Evolutionary conservation across 2,113 vertebrate species (phyloP), one percentile per base, ranked within the genome.

Genomic region (Percina caprodes): DNA sequence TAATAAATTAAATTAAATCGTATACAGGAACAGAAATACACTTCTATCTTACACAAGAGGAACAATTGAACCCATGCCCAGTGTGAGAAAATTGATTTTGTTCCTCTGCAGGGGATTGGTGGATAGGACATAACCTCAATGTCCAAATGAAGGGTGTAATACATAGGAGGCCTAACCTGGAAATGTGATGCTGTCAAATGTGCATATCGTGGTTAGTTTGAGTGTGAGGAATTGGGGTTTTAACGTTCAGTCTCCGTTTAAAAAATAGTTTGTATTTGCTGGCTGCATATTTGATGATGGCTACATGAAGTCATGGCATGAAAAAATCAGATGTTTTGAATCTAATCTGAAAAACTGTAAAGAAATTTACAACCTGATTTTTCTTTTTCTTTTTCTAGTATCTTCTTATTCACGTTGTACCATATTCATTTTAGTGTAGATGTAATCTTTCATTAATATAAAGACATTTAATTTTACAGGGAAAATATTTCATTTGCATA

Each of bases 21-120:
- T 65, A 80, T 74, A 49, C 49, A 66, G 68, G 48, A 82, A 78
- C 55, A 54, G 39, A 42, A 42, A 56, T 78, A 80, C 51, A 60
- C 67, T 82, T 86, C 33, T 82, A 45, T 87, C 39, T 62, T 72
- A 56, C 65, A 68, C 35, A 16, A 63, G 76, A 80, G 76, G 75
- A 85, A 84, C 84, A 84, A 68, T 14, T 65, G 67, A 81, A 78
- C 79, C 78, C 23, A 39, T 52, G 56, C 11, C 49, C 75, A 18
- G 56, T 55, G 1, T 62, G 42, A 68, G 58, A 15, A 79, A 83
- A 88, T 87, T 62, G 66, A 89, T 90, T 88, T 78, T 77, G 59
- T 26, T 79, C 73, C 55, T 18, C 56, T 66, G 73, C 79, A 60
- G 68, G 69, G 63, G 63, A 62, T 74, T 19, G 39, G 39, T 70